Evolutionary conservation across 2,113 vertebrate species (phyloP).

Genomic region (Malaclemys terrapin): DNA sequence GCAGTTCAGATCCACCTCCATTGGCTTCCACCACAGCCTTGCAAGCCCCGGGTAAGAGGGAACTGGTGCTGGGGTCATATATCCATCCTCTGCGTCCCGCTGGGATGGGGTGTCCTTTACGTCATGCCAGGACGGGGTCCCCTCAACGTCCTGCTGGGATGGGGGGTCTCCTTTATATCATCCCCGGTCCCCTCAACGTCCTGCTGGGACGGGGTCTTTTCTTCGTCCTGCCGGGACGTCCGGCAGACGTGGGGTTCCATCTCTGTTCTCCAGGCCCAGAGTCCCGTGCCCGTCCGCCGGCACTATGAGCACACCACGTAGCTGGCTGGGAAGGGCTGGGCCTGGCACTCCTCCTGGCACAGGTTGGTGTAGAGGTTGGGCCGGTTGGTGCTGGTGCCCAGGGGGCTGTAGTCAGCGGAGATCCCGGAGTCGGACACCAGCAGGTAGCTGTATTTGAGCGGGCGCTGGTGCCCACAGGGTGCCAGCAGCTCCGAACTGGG

Average conservation of each 20-base stretch:
- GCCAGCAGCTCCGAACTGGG: conserved; percentile 60
- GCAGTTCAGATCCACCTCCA: background rate
- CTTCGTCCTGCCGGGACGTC: background rate
- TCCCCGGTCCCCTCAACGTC: too few relatives aligned
- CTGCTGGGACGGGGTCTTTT: background rate
- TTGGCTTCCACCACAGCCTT: background rate
- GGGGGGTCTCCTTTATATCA: too few relatives aligned
- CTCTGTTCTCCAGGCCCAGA: background rate
- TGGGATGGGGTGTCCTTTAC: too few relatives aligned
- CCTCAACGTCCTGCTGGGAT: too few relatives aligned
- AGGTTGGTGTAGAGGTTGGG: conserved; percentile 77
- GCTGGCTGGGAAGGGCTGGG: background rate
- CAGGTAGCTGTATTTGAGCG: conserved; percentile 84
- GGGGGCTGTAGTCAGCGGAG: conserved; percentile 85
- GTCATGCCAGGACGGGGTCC: background rate
- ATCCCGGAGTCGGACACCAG: conserved; percentile 87
- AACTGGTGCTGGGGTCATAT: background rate
- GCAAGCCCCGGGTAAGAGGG: background rate
- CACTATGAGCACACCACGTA: conserved; percentile 63
- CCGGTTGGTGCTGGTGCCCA: conserved; percentile 67
- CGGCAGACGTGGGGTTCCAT: background rate
- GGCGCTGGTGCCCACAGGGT: conserved; percentile 57
- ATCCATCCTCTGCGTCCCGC: background rate
- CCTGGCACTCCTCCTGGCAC: conserved; percentile 80
- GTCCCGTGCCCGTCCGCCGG: background rate